phyloP scores from a whole-genome alignment of 1,140 invertebrate species.

The Drosophila persimilis region DNA sequence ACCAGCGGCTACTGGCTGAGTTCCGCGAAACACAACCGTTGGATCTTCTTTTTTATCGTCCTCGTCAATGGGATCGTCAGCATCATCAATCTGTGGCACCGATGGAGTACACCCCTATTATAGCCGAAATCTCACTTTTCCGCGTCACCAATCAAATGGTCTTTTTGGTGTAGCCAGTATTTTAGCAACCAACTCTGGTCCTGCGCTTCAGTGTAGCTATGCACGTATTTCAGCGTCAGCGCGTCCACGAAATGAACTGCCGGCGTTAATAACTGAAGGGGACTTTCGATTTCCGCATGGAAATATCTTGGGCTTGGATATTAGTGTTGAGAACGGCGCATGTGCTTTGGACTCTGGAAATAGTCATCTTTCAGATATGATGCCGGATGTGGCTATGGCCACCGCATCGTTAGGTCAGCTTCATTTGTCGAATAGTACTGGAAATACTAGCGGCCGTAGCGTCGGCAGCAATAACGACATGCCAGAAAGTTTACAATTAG shows the following conservation, averaged over 20 bases:
- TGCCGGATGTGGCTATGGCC: conserved; percentile 95
- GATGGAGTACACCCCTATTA: conserved; percentile 75
- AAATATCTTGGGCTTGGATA: conserved; percentile 59
- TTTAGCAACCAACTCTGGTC: conserved; percentile 41
- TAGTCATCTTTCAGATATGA: conserved; percentile 90
- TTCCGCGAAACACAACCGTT: conserved; percentile 47
- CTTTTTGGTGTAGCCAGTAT: conserved; percentile 61
- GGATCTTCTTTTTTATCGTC: conserved; percentile 60
- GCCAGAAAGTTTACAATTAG: conserved; percentile 86
- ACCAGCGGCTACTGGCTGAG: conserved; percentile 64
- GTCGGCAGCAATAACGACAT: conserved; percentile 62
- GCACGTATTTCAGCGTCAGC: conserved; percentile 66
- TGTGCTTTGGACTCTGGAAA: conserved; percentile 79
- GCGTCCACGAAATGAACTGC: conserved; percentile 84
- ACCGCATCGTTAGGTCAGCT: conserved; percentile 89
- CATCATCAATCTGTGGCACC: conserved; percentile 67
- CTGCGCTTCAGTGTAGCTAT: conserved; percentile 62
- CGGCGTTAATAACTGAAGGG: conserved; percentile 86
- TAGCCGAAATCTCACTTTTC: conserved; percentile 86
- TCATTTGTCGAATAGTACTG: conserved; percentile 79
- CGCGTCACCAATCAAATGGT: conserved; percentile 83
- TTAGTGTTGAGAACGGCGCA: conserved; percentile 54
- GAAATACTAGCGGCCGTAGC: conserved; percentile 28
- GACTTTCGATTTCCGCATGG: conserved; percentile 83
- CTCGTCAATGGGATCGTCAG: conserved; percentile 51